These are phyloP conservation scores for Heliconius cydno DNA, from an alignment of 2,888 invertebrate species.

Conservation along the genomic window DNA sequence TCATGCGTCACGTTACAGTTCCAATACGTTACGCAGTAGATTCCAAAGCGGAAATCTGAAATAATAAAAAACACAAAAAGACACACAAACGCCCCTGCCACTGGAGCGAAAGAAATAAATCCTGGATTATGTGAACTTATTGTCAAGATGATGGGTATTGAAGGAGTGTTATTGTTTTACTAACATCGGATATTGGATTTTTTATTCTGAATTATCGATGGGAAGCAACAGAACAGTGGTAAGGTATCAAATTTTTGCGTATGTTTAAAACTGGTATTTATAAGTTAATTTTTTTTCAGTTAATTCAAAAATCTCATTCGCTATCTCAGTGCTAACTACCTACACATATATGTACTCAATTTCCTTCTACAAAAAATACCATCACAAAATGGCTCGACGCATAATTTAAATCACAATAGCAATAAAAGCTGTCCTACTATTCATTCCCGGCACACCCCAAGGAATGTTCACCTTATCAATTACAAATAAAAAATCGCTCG, in stretches of 20 bases:
- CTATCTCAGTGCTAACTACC: neutral
- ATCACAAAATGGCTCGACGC: conserved; percentile 3
- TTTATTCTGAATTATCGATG: neutral
- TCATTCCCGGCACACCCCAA: conserved; percentile 69
- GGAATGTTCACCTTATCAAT: conserved; percentile 78
- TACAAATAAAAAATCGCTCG: conserved; percentile 75
- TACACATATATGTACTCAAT: neutral
- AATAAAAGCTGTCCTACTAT: conserved; percentile 38
- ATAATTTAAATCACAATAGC: conserved; percentile 36
- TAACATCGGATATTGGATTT: conserved; percentile 24
- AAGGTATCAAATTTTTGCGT: neutral
- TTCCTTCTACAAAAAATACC: neutral
- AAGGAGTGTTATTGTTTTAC: conserved; percentile 48
- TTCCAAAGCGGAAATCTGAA: conserved; percentile 56
- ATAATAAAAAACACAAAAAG: conserved; percentile 63
- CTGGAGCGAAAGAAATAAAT: conserved; percentile 67
- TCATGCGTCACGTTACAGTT: conserved; percentile 40
- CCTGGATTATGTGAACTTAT: conserved; percentile 70
- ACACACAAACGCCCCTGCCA: conserved; percentile 68
- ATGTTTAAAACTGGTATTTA: neutral
- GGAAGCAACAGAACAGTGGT: neutral
- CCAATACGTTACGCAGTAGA: conserved; percentile 44
- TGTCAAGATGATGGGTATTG: conserved; percentile 54
- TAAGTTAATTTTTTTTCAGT: neutral
- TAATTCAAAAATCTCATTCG: neutral